Conservation (phyloP, 2,797 vertebrate genomes). For the Danio tinwini region DNA sequence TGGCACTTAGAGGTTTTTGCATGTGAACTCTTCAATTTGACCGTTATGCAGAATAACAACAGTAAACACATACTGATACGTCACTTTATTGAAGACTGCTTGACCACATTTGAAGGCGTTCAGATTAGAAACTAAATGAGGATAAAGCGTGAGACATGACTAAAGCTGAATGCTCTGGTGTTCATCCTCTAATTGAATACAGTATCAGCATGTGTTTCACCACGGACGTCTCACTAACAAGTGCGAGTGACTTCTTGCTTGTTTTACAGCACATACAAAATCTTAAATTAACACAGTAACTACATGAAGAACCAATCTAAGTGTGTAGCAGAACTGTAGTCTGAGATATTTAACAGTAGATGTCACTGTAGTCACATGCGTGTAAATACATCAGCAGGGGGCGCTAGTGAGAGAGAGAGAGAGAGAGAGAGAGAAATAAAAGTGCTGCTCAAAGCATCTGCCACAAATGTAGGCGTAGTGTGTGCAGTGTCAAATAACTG, state of each 20-base stretch:
- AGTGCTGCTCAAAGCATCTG: conserved; percentile 11
- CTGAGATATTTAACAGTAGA: not conserved
- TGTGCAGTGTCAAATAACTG: conserved; percentile 14
- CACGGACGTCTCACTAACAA: conserved; percentile 53
- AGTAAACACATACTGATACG: not conserved
- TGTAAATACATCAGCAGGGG: conserved; percentile 8
- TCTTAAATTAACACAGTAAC: conserved; percentile 53
- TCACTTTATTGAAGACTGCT: conserved; percentile 71
- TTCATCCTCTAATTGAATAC: conserved; percentile 8
- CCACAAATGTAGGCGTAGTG: conserved; percentile 15
- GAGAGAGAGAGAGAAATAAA: not conserved
- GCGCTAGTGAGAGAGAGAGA: conserved; percentile 7
- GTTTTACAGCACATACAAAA: conserved; percentile 50
- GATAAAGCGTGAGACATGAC: conserved; percentile 18
- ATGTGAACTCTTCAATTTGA: not conserved
- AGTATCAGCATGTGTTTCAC: conserved; percentile 27
- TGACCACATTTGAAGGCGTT: conserved; percentile 61
- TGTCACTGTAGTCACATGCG: conserved; percentile 17
- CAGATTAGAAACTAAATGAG: conserved; percentile 48
- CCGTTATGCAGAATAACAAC: not conserved
- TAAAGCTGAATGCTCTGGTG: conserved; percentile 29
- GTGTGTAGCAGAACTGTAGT: not conserved
- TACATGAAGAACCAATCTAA: conserved; percentile 43
- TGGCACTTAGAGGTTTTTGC: too few species aligned
- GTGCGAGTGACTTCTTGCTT: conserved; percentile 46